These are phyloP conservation scores for Antitype chi DNA, from an alignment of 2,888 invertebrate genomes.

Conservation along the genomic window DNA sequence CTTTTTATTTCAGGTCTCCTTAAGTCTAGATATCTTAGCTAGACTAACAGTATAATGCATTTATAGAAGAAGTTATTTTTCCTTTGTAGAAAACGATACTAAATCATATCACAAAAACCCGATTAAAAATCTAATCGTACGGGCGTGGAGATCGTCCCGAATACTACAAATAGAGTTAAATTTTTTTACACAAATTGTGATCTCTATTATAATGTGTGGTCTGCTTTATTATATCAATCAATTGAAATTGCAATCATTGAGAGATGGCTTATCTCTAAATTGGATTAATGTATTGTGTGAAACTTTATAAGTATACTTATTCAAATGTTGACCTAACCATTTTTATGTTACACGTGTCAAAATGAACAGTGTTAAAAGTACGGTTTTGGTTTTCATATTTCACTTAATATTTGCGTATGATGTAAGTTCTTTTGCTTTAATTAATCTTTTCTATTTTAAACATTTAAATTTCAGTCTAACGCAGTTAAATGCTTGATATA, in stretches of 20 bases:
- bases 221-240: constrained; percentile 8
- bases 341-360: background rate
- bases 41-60: background rate
- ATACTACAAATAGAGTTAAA: constrained; percentile 14
- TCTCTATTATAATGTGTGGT: background rate
- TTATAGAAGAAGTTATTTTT: background rate
- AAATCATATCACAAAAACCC: background rate
- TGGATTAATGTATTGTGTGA: constrained; percentile 2
- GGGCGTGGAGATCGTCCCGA: background rate
- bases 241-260: constrained; percentile 11
- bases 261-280: constrained; percentile 23
- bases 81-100: background rate
- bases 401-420: background rate
- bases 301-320: constrained; percentile 9
- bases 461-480: background rate
- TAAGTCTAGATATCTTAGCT: background rate
- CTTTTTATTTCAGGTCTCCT: background rate
- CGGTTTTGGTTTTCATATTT: background rate
- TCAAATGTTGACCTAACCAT: background rate
- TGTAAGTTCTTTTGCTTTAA: constrained; percentile 19
- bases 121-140: background rate
- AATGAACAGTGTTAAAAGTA: background rate
- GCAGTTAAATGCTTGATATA: background rate
- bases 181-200: constrained; percentile 5
- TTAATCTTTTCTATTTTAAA: background rate